Percentiles rank a stretch among this genome's conserved stretches.
Conservation (phyloP, 2,797 vertebrate species). For the Protonibea diacanthus region DNA sequence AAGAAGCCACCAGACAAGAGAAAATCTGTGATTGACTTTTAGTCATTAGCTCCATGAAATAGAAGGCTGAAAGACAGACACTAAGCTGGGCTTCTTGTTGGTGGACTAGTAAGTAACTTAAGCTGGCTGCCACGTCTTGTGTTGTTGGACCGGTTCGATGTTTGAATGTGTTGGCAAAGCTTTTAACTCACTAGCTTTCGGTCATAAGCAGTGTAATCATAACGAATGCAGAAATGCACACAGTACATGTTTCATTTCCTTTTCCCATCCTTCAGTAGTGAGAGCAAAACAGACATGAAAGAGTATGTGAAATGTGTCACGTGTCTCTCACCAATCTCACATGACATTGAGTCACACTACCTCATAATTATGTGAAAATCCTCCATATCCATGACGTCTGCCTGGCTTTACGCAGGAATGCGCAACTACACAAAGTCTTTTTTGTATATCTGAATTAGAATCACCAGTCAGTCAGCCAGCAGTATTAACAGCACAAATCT, state of each 20-base stretch:
- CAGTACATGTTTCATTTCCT: not conserved
- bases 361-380: not conserved
- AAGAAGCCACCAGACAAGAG: no score
- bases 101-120: no score
- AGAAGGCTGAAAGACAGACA: no score
- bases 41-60: no score
- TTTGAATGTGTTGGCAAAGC: no score
- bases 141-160: no score
- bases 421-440: not conserved
- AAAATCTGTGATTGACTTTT: no score
- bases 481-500: not conserved
- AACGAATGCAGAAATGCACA: no score
- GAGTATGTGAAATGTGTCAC: constrained; percentile 4
- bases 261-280: not conserved
- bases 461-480: not conserved
- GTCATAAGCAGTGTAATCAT: no score
- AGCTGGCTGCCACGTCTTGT: no score
- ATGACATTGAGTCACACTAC: not conserved
- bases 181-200: no score
- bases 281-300: not conserved
- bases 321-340: constrained; percentile 10
- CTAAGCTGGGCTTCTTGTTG: no score
- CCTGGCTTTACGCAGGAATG: not conserved
- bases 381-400: not conserved
- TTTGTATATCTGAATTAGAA: not conserved